Conservation (phyloP, 92 coral and sea anemone genomes). For the Galaxea fascicularis region DNA sequence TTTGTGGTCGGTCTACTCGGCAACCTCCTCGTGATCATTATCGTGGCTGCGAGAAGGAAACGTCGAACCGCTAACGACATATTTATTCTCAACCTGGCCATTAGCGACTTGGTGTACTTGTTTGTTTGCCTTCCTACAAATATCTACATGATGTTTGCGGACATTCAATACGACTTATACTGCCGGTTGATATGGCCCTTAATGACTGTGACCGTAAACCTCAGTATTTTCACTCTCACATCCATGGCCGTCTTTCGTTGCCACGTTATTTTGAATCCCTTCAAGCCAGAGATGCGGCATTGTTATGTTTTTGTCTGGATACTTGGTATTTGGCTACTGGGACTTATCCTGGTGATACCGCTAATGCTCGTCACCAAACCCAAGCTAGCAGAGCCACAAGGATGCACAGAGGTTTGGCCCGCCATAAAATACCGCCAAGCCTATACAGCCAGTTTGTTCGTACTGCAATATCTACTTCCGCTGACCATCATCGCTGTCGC, state of each 20-base stretch:
- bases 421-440: constrained; percentile 63
- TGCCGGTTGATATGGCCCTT: constrained; percentile 96
- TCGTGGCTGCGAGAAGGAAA: constrained; percentile 86
- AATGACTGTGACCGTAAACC: constrained; percentile 88
- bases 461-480: constrained; percentile 84
- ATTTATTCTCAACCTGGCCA: constrained; percentile 92
- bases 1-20: constrained; percentile 89
- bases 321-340: constrained; percentile 80
- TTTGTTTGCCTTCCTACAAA: constrained; percentile 89
- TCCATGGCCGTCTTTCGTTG: constrained; percentile 96
- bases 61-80: constrained; percentile 91
- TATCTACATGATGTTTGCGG: constrained; percentile 70
- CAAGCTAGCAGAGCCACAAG: constrained; percentile 71
- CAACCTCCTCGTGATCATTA: constrained; percentile 80
- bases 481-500: constrained; percentile 87
- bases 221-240: constrained; percentile 91
- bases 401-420: constrained; percentile 89
- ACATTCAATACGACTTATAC: constrained; percentile 80
- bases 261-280: constrained; percentile 87
- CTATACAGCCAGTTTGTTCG: constrained; percentile 85
- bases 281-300: constrained; percentile 82
- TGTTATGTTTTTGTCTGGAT: constrained; percentile 79
- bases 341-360: constrained; percentile 78
- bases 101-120: constrained; percentile 86
- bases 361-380: constrained; percentile 74